phyloP scores from a whole-genome alignment of 2,113 vertebrate genomes.

The Sinocyclocheilus anshuiensis region DNA sequence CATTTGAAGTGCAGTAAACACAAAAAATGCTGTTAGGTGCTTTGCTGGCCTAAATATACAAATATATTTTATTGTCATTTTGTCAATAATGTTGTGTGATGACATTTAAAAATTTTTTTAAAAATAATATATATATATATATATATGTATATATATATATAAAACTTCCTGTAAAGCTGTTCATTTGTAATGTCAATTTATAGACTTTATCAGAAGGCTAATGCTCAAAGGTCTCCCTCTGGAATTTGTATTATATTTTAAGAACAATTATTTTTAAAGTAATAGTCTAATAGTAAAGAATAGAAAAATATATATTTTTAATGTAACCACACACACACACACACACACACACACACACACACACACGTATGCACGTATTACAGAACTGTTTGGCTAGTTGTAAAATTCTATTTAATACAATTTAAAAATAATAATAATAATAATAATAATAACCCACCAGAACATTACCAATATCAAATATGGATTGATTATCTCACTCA shows the following conservation, averaged over 20 bases:
- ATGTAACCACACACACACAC: too few relatives aligned
- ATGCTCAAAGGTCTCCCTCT: background rate
- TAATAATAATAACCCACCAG: background rate
- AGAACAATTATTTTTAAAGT: background rate
- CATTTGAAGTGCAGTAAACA: background rate
- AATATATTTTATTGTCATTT: background rate
- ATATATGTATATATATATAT: too few relatives aligned
- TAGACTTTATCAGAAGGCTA: background rate
- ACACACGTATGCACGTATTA: too few relatives aligned
- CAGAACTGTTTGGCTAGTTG: too few relatives aligned
- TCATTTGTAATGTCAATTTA: background rate
- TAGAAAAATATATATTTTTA: too few relatives aligned
- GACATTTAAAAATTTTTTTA: too few relatives aligned
- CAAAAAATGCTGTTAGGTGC: background rate
- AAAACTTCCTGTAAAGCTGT: background rate
- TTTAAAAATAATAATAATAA: background rate
- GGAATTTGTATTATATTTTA: background rate
- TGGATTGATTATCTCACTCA: background rate
- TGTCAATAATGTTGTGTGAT: background rate
- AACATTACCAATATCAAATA: background rate
- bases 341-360: too few relatives aligned
- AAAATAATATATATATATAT: too few relatives aligned
- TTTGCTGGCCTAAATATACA: background rate
- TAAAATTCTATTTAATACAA: too few relatives aligned
- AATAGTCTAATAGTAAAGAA: too few relatives aligned